Percentiles rank a stretch among this genome's conserved stretches.
phyloP scores from a whole-genome alignment of 2,797 vertebrate genomes.

The Microctenopoma lineatum region DNA sequence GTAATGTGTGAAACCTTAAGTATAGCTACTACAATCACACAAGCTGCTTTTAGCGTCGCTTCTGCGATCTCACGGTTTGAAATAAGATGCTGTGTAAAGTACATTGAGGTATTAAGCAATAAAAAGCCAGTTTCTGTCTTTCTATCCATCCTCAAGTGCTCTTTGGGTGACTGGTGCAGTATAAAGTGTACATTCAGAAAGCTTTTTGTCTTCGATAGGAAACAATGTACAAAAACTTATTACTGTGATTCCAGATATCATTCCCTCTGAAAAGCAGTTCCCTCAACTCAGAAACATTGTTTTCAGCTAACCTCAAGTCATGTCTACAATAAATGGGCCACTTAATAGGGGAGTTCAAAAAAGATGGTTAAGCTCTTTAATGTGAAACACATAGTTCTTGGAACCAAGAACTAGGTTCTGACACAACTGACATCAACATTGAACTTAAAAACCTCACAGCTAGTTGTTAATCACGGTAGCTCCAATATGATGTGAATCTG shows the following conservation, averaged over 20 bases:
- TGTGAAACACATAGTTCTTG: conserved; percentile 5
- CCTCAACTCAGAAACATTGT: conserved; percentile 14
- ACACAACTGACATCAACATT: background rate
- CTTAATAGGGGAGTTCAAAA: conserved; percentile 12
- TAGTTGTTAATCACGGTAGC: too few relatives aligned
- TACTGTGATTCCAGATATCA: conserved; percentile 37
- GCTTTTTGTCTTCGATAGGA: conserved; percentile 42
- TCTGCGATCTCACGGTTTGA: conserved; percentile 18
- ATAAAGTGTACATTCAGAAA: background rate
- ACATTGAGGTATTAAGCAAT: conserved; percentile 18
- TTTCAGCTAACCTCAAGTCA: conserved; percentile 13
- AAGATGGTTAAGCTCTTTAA: conserved; percentile 2
- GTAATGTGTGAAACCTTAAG: background rate
- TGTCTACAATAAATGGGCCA: conserved; percentile 2
- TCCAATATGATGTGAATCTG: too few relatives aligned
- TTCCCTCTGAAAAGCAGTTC: conserved; percentile 32
- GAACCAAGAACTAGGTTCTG: background rate
- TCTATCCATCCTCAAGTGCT: conserved; percentile 47
- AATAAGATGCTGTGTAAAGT: conserved; percentile 14
- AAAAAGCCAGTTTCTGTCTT: conserved; percentile 65
- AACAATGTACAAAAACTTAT: conserved; percentile 43
- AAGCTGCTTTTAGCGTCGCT: conserved; percentile 22
- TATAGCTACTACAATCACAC: background rate
- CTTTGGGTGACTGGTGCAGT: conserved; percentile 54
- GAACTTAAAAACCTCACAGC: background rate